Evolutionary conservation across 2,113 vertebrate genomes (phyloP), one percentile per base, ranked within the genome.

Genomic region (Vicugna pacos): DNA sequence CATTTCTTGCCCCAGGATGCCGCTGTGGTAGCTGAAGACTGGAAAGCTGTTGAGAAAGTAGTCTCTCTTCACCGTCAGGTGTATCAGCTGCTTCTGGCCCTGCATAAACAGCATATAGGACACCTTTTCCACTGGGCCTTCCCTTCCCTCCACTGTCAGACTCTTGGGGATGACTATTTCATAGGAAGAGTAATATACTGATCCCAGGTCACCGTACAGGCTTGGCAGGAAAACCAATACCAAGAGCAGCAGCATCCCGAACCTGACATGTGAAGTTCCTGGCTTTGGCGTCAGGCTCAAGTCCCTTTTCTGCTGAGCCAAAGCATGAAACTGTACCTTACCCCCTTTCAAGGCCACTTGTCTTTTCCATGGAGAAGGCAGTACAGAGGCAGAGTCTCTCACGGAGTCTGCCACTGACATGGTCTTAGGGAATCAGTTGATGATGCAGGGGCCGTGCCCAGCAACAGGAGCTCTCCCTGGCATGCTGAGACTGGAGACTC

Each of bases 141-240:
- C 81, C n/a, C 83, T 32, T 10, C 20, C 82, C 15, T 65, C 0
- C 0, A n/a, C 26, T 16, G 26, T 14, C 20, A 96, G 19, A 8
- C 60, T 54, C 89, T 67, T 89, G 30, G 98, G 98, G 13, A 96
- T 80, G 7, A 97, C 38, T 22, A 54, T 89, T 79, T 98, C 95
- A 0, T 95, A 96, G 46, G 54, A 91, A 81, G 95, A 80, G 7
- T 76, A 26, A 54, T 69, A 15, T 7, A 12, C 62, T 4, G 82
- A 89, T 14, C 19, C 80, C 20, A 28, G 28, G 19, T 70, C 62
- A 81, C 96, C 65, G 42, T 35, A 30, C 14, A 67, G 0, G 0
- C 35, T 32, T 28, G 94, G 97, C 69, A 97, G 87, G 13, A 96
- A 69, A 56, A 56, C 28, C 50, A 42, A 42, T 42, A 62, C 90